Evolutionary conservation across 1,140 invertebrate genomes (phyloP).

Genomic region (Drosophila nikananu): DNA sequence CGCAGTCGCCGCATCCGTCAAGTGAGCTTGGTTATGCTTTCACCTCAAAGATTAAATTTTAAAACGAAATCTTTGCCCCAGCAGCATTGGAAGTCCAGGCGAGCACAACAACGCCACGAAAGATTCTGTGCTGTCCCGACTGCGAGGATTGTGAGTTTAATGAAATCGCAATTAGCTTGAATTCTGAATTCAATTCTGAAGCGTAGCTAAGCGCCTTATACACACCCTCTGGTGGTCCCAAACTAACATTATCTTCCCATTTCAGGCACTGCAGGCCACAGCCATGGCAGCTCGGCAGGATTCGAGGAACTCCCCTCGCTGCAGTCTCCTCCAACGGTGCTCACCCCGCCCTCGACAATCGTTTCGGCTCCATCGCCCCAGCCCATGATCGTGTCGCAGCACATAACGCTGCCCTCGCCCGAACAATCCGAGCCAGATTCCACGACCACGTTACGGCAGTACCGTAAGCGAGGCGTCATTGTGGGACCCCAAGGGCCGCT

Average conservation of each 20-base stretch:
- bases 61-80: slow-evolving; percentile 5
- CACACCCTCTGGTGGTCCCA: neutral
- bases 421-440: slow-evolving; percentile 83
- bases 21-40: slow-evolving; percentile 36
- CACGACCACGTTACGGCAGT: slow-evolving; percentile 75
- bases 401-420: slow-evolving; percentile 74
- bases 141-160: slow-evolving; percentile 74
- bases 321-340: slow-evolving; percentile 51
- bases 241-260: neutral
- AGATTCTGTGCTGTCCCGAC: slow-evolving; percentile 78
- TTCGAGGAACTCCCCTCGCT: slow-evolving; percentile 50
- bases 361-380: slow-evolving; percentile 62
- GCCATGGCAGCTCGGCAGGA: slow-evolving; percentile 20
- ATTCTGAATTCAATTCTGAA: neutral
- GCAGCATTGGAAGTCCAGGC: slow-evolving; percentile 49
- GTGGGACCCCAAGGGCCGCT: slow-evolving; percentile 34
- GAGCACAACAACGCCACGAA: slow-evolving; percentile 36
- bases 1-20: slow-evolving; percentile 44
- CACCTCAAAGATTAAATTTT: slow-evolving; percentile 9
- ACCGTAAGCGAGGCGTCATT: slow-evolving; percentile 67
- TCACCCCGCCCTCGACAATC: slow-evolving; percentile 66
- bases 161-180: neutral
- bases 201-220: neutral
- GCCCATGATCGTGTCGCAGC: slow-evolving; percentile 46
- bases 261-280: slow-evolving; percentile 57